phyloP scores from a whole-genome alignment of 2,113 vertebrate species.

The Cranoglanis bouderius region DNA sequence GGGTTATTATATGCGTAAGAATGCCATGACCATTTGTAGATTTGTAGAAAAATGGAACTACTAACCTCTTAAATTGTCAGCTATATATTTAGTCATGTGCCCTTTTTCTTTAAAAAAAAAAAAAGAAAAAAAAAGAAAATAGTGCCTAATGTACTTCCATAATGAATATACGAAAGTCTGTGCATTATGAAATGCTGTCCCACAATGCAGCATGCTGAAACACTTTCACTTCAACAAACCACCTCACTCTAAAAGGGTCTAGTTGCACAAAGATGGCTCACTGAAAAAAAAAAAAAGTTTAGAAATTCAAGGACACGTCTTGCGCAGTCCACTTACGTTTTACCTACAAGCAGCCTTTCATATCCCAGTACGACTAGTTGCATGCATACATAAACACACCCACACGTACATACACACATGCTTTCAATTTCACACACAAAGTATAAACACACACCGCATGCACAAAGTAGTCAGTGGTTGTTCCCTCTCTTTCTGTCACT shows the following conservation, averaged over 20 bases:
- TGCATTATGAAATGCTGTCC: not conserved
- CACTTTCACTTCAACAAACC: conserved; percentile 19
- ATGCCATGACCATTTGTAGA: not conserved
- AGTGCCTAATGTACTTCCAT: not conserved
- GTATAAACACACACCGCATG: conserved; percentile 45
- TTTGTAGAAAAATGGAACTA: not conserved
- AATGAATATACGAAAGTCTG: not conserved
- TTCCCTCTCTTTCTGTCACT: conserved; percentile 60
- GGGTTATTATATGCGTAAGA: not conserved
- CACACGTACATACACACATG: conserved; percentile 27
- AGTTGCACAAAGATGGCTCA: conserved; percentile 10
- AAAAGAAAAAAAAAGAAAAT: not conserved
- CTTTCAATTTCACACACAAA: conserved; percentile 45
- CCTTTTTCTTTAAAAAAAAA: not conserved
- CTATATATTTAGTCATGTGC: not conserved
- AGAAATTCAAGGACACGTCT: conserved; percentile 38
- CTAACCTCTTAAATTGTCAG: not conserved
- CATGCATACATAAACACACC: conserved; percentile 40
- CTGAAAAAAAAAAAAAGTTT: conserved; percentile 5
- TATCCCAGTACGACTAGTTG: conserved; percentile 31
- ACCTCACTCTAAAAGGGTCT: conserved; percentile 24
- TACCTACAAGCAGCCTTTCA: conserved; percentile 21
- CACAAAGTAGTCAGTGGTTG: conserved; percentile 38
- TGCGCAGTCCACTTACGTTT: conserved; percentile 25
- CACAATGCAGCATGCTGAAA: conserved; percentile 8